A percentile compares a stretch with the other conserved stretches of the same genome.
phyloP scores from a whole-genome alignment of 2,888 invertebrate species.

The Lasioglossum calceatum region DNA sequence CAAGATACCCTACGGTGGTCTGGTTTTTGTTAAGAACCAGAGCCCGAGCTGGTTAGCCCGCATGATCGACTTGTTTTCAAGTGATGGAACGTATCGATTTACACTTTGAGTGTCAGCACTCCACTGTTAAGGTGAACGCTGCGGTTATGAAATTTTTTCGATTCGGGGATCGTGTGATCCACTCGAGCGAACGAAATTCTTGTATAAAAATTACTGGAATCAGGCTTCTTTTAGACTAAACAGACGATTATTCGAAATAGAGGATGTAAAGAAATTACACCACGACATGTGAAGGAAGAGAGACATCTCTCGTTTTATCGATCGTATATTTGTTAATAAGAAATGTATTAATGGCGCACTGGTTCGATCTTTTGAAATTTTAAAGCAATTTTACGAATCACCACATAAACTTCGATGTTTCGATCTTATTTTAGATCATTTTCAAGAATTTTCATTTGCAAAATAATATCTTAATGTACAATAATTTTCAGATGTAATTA shows the following conservation, averaged over 20 bases:
- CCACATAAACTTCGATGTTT: no score
- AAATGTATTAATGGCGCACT: no score
- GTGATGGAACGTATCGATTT: constrained; percentile 23
- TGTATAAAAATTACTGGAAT: not conserved
- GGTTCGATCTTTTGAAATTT: no score
- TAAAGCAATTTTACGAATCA: no score
- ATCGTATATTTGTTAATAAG: no score
- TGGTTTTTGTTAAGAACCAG: constrained; percentile 52
- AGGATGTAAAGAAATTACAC: not conserved
- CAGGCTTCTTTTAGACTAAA: not conserved
- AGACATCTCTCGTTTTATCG: no score
- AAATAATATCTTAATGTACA: no score
- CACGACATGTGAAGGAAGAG: no score
- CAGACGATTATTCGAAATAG: not conserved
- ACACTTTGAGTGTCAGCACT: not conserved
- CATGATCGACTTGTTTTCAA: constrained; percentile 6
- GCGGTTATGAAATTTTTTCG: not conserved
- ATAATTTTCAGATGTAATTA: no score
- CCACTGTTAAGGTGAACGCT: not conserved
- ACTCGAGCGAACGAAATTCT: not conserved
- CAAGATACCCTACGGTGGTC: constrained; percentile 8
- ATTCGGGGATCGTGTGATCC: not conserved
- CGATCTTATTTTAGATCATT: no score
- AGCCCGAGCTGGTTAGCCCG: not conserved
- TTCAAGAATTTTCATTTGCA: no score